Percentiles rank a stretch among this genome's conserved stretches.
phyloP scores from a whole-genome alignment of 1,140 invertebrate genomes.

The Latrodectus geometricus region DNA sequence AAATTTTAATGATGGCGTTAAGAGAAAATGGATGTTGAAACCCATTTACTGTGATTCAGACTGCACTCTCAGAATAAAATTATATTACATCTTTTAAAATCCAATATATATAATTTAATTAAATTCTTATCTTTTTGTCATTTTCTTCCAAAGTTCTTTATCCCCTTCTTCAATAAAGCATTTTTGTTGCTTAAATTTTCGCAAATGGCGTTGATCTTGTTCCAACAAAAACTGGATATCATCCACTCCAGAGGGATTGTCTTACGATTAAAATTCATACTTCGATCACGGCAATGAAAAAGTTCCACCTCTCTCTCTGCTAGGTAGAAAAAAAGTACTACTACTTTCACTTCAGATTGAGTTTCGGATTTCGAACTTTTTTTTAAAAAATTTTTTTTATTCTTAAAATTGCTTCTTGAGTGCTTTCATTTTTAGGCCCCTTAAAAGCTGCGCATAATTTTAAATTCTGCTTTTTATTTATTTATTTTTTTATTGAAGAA shows the following conservation, averaged over 20 bases:
- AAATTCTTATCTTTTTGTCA: neutral
- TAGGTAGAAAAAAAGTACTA: neutral
- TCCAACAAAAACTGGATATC: neutral
- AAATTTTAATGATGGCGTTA: too few relatives aligned
- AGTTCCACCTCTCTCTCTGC: neutral
- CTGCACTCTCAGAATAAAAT: neutral
- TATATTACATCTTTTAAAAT: neutral
- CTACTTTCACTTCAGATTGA: slow-evolving; percentile 46
- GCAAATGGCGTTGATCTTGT: neutral
- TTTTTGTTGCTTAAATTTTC: neutral
- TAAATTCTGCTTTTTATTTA: neutral
- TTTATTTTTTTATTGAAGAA: neutral
- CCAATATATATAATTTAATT: neutral
- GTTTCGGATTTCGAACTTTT: slow-evolving; percentile 48
- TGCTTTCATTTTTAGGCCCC: slow-evolving; percentile 6
- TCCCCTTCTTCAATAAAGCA: neutral
- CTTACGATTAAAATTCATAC: slow-evolving; percentile 59
- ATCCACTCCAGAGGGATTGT: slow-evolving; percentile 42
- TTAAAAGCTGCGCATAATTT: slow-evolving; percentile 36
- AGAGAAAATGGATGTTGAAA: too few relatives aligned
- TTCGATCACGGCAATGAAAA: slow-evolving; percentile 10
- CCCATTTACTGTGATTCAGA: neutral
- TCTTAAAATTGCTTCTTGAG: slow-evolving; percentile 14
- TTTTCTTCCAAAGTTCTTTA: neutral
- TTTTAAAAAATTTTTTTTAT: slow-evolving; percentile 8